These are phyloP conservation scores for Coregonus clupeaformis DNA, from an alignment of 2,113 vertebrate species.

Conservation along the genomic window DNA sequence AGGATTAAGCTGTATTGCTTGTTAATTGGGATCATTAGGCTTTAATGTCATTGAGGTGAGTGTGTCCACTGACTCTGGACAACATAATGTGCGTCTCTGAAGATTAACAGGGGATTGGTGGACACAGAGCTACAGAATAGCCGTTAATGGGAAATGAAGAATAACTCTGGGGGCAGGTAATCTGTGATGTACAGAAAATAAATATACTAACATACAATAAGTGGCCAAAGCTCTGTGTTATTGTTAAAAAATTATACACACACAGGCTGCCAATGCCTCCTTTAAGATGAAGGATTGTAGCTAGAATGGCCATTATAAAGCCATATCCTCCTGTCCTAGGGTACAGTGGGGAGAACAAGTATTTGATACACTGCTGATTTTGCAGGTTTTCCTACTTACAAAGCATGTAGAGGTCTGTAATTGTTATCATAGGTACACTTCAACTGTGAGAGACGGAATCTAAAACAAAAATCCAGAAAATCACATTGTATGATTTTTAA, in stretches of 20 bases:
- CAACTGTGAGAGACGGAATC: no score
- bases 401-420: no score
- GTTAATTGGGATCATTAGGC: background rate
- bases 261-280: no score
- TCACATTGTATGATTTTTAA: no score
- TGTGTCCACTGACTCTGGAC: background rate
- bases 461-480: no score
- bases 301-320: no score
- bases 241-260: background rate
- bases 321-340: no score
- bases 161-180: background rate
- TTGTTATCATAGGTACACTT: no score
- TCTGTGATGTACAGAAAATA: background rate
- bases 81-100: background rate
- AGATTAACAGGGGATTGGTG: background rate
- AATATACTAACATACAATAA: background rate
- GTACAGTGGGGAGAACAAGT: no score
- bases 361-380: no score
- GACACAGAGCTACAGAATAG: background rate
- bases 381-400: no score
- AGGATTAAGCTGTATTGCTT: background rate
- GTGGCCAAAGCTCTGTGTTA: background rate
- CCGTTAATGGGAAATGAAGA: background rate
- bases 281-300: no score
- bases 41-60: background rate